A percentile compares a stretch with the other conserved stretches of the same genome.
These are phyloP conservation scores for Plotosus lineatus DNA, from an alignment of 2,113 vertebrate species.

Conservation along the genomic window DNA sequence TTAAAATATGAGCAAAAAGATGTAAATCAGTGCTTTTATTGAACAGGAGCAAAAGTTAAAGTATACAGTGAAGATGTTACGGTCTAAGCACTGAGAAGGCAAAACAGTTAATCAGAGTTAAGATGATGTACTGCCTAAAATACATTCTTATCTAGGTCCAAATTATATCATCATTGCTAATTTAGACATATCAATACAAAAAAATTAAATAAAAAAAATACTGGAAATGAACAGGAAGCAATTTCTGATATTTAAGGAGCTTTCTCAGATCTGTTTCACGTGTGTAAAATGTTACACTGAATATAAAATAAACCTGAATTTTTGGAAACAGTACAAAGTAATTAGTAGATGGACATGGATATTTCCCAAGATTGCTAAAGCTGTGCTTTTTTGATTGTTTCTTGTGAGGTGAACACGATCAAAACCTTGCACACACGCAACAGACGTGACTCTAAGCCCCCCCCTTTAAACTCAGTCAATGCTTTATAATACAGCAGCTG, in stretches of 20 bases:
- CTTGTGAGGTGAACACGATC: too few relatives aligned
- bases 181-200: not conserved
- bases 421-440: too few relatives aligned
- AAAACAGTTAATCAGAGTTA: constrained; percentile 17
- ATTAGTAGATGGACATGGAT: too few relatives aligned
- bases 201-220: not conserved
- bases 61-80: constrained; percentile 14
- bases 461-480: not conserved
- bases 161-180: not conserved
- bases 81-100: constrained; percentile 21
- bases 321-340: too few relatives aligned
- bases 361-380: too few relatives aligned
- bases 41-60: constrained; percentile 6
- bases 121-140: not conserved
- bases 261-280: too few relatives aligned
- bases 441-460: too few relatives aligned
- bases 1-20: constrained; percentile 38
- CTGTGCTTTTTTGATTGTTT: too few relatives aligned
- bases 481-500: constrained; percentile 19
- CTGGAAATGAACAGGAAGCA: not conserved
- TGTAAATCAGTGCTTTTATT: constrained; percentile 43
- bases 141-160: not conserved
- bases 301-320: too few relatives aligned
- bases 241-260: too few relatives aligned
- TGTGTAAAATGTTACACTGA: too few relatives aligned